Percentiles rank a stretch among this genome's conserved stretches.
Evolutionary conservation across 92 coral and sea anemone species (phyloP).

Genomic region (Virgularia gustaviana): DNA sequence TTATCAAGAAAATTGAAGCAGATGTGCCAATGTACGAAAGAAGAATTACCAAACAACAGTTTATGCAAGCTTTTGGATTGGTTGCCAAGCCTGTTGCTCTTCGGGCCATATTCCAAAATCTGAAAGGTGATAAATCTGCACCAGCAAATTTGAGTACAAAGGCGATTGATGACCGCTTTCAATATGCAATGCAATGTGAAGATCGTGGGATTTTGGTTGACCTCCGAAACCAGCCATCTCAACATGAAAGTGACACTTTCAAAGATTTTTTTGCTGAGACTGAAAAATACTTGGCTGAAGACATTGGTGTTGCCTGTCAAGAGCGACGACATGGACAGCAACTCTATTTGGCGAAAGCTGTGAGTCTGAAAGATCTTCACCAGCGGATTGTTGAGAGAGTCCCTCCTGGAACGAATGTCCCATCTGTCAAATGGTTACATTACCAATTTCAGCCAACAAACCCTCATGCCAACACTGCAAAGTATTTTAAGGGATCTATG

Average conservation of each 20-base stretch:
- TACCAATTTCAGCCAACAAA: constrained; percentile 2
- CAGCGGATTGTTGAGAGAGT: constrained; percentile 12
- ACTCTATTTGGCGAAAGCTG: constrained; percentile 15
- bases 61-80: constrained; percentile 1
- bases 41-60: neutral
- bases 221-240: constrained; percentile 19
- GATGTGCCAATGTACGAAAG: neutral
- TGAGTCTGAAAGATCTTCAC: constrained; percentile 5
- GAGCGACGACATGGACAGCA: constrained; percentile 17
- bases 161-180: constrained; percentile 1
- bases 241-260: neutral
- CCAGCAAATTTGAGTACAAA: constrained; percentile 3
- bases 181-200: constrained; percentile 24
- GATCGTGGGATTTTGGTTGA: constrained; percentile 22
- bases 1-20: neutral
- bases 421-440: constrained; percentile 8
- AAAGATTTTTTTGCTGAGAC: constrained; percentile 6
- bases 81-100: constrained; percentile 13
- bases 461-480: neutral
- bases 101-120: constrained; percentile 1
- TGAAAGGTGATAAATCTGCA: constrained; percentile 17
- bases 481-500: neutral
- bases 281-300: constrained; percentile 15
- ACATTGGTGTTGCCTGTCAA: constrained; percentile 11
- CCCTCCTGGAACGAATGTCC: constrained; percentile 5